phyloP scores from a whole-genome alignment of 2,888 invertebrate species.

The Euspilapteryx auroguttella region DNA sequence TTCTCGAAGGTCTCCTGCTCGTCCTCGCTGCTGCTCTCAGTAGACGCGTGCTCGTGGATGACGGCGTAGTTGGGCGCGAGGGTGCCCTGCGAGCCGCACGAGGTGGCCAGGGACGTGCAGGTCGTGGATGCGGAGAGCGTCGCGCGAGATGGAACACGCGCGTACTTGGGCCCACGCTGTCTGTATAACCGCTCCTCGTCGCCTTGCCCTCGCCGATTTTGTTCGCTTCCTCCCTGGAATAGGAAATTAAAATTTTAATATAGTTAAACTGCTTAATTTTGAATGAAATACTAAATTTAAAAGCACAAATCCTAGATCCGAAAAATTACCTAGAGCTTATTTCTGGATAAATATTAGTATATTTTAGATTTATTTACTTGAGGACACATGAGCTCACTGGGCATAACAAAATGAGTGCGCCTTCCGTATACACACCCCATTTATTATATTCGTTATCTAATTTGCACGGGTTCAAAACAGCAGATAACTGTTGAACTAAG shows the following conservation, averaged over 20 bases:
- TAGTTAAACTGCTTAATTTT: neutral
- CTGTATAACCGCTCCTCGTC: constrained; percentile 47
- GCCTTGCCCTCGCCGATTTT: constrained; percentile 35
- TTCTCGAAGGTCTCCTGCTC: constrained; percentile 58
- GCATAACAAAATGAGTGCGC: constrained; percentile 32
- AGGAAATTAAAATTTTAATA: constrained; percentile 8
- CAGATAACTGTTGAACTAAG: constrained; percentile 35
- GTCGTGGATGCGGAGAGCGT: constrained; percentile 63
- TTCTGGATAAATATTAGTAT: no score
- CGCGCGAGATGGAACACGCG: constrained; percentile 46
- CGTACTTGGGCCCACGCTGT: constrained; percentile 44
- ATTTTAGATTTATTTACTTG: no score
- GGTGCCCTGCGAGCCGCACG: constrained; percentile 48
- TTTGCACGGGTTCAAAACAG: constrained; percentile 33
- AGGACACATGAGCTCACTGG: constrained; percentile 22
- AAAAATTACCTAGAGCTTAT: no score
- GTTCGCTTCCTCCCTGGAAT: constrained; percentile 47
- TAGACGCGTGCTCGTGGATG: constrained; percentile 39
- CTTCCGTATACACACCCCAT: constrained; percentile 44
- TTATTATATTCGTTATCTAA: constrained; percentile 52
- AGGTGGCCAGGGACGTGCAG: constrained; percentile 61
- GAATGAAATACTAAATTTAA: neutral
- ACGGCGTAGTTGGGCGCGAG: constrained; percentile 43
- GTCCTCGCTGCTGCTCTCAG: constrained; percentile 53
- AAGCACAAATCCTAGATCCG: no score